Percentiles rank a stretch among this genome's conserved stretches.
Conservation (phyloP, 92 coral and sea anemone genomes). For the Diadumene lineata region DNA sequence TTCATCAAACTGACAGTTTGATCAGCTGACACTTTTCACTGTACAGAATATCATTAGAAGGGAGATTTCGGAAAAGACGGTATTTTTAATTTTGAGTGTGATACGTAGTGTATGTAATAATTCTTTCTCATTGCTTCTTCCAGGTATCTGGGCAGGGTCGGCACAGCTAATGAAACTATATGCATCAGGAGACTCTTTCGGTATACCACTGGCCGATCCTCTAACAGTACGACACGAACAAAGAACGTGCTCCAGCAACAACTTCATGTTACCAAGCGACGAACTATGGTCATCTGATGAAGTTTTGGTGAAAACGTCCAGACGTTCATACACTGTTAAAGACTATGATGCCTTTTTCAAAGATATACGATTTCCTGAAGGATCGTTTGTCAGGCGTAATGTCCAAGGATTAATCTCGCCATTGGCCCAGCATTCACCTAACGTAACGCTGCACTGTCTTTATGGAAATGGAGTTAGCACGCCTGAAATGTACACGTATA, state of each 20-base stretch:
- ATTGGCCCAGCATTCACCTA: conserved; percentile 57
- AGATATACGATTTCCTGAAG: conserved; percentile 67
- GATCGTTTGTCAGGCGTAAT: conserved; percentile 45
- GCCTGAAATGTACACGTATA: conserved; percentile 58
- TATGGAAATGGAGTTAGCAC: conserved; percentile 66
- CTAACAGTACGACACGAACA: conserved; percentile 74
- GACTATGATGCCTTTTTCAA: conserved; percentile 64
- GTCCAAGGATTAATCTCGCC: conserved; percentile 60
- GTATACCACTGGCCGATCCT: conserved; percentile 69
- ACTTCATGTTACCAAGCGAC: conserved; percentile 70
- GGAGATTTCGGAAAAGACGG: too few relatives aligned
- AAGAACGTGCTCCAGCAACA: conserved; percentile 66
- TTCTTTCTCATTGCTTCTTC: too few relatives aligned
- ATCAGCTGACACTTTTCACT: too few relatives aligned
- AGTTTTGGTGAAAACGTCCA: conserved; percentile 64
- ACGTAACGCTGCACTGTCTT: conserved; percentile 69
- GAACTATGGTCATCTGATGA: conserved; percentile 79
- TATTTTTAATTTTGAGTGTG: too few relatives aligned
- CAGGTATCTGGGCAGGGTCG: conserved; percentile 89
- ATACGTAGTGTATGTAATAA: too few relatives aligned
- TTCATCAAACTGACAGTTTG: too few relatives aligned
- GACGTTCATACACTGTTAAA: conserved; percentile 64
- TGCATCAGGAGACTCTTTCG: conserved; percentile 75
- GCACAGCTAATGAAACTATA: conserved; percentile 57
- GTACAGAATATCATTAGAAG: too few relatives aligned